phyloP scores from a whole-genome alignment of 1,140 invertebrate genomes.

The Listronotus oregonensis region DNA sequence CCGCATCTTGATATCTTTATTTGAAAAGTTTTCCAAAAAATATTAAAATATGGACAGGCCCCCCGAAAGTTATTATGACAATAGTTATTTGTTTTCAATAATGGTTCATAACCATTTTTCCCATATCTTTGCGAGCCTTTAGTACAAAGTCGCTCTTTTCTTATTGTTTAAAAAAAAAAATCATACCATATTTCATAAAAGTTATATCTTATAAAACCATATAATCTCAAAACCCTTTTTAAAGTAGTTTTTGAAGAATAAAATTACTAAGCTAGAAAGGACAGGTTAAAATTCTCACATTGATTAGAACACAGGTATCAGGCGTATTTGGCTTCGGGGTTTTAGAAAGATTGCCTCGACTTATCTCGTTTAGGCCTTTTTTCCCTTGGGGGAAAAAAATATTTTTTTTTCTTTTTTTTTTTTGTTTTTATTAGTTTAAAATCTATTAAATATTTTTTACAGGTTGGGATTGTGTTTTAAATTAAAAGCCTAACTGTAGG shows the following conservation, averaged over 20 bases:
- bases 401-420: constrained; percentile 31
- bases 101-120: background rate
- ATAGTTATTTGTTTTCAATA: background rate
- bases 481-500: too few species aligned
- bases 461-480: background rate
- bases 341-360: constrained; percentile 49
- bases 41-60: too few species aligned
- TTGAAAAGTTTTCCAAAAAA: too few species aligned
- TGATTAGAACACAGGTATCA: constrained; percentile 51
- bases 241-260: constrained; percentile 47
- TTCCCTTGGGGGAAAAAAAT: constrained; percentile 39
- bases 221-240: constrained; percentile 48
- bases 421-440: constrained; percentile 3
- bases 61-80: background rate
- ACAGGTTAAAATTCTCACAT: constrained; percentile 50
- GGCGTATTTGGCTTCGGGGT: constrained; percentile 48
- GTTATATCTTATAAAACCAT: constrained; percentile 39
- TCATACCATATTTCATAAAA: constrained; percentile 34
- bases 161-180: constrained; percentile 26
- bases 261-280: constrained; percentile 49
- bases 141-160: constrained; percentile 14
- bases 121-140: background rate
- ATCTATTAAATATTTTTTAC: constrained; percentile 8
- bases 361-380: constrained; percentile 47
- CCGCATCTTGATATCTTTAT: too few species aligned